Conservation (phyloP, 2,888 invertebrate species). For the Volucella bombylans region DNA sequence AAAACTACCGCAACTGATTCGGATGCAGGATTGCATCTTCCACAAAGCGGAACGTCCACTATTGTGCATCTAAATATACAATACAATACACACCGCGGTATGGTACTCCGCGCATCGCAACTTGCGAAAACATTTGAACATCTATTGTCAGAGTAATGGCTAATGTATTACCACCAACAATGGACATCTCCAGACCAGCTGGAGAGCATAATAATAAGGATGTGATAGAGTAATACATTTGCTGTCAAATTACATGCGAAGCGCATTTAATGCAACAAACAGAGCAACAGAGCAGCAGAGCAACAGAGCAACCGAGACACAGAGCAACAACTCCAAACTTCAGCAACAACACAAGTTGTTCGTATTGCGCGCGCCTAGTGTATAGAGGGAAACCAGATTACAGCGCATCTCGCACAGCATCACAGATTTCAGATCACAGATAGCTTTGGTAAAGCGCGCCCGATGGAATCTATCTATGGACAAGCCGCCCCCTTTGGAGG, state of each 20-base stretch:
- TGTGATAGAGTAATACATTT: slow-evolving; percentile 77
- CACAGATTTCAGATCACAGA: slow-evolving; percentile 68
- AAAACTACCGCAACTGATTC: slow-evolving; percentile 12
- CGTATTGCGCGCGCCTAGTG: slow-evolving; percentile 23
- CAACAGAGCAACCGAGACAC: neutral
- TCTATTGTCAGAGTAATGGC: slow-evolving; percentile 74
- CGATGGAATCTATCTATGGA: slow-evolving; percentile 67
- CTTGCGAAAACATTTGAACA: slow-evolving; percentile 73
- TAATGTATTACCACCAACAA: slow-evolving; percentile 74
- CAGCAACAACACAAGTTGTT: slow-evolving; percentile 61
- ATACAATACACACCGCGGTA: slow-evolving; percentile 6
- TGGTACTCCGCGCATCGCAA: slow-evolving; percentile 35
- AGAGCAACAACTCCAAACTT: slow-evolving; percentile 24
- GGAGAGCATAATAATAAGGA: slow-evolving; percentile 74
- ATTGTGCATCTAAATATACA: neutral
- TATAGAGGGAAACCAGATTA: slow-evolving; percentile 59
- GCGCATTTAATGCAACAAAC: slow-evolving; percentile 73
- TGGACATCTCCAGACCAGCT: slow-evolving; percentile 73
- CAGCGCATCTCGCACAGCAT: slow-evolving; percentile 67
- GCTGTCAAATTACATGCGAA: slow-evolving; percentile 77
- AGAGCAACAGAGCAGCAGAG: slow-evolving; percentile 54
- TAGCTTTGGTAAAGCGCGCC: slow-evolving; percentile 73
- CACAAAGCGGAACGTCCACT: slow-evolving; percentile 33
- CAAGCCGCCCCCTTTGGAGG: slow-evolving; percentile 19
- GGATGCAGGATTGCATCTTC: slow-evolving; percentile 28